These are phyloP conservation scores for Pardosa pseudoannulata DNA, from an alignment of 2,888 invertebrate genomes.

Conservation along the genomic window DNA sequence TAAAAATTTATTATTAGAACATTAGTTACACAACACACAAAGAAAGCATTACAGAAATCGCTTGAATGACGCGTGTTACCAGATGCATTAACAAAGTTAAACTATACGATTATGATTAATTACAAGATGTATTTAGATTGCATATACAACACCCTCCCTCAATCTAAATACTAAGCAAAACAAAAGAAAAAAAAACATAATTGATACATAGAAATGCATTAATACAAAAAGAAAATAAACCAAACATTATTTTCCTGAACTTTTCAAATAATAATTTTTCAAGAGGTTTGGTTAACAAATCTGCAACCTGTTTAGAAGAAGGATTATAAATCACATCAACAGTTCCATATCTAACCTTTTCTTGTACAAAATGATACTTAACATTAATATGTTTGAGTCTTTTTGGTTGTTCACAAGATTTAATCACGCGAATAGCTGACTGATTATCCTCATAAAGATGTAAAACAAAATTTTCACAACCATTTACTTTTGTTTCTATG, in stretches of 20 bases:
- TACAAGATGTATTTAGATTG: too few species aligned
- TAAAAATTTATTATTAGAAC: too few species aligned
- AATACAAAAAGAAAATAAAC: background rate
- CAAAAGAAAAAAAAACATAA: too few species aligned
- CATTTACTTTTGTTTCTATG: background rate
- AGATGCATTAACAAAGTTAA: too few species aligned
- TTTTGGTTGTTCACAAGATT: background rate
- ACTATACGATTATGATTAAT: too few species aligned
- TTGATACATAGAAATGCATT: too few species aligned
- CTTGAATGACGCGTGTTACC: too few species aligned
- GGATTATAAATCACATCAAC: background rate
- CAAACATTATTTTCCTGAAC: background rate
- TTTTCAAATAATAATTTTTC: slow-evolving; percentile 4
- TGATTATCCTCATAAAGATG: background rate
- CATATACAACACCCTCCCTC: too few species aligned
- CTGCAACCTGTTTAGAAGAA: background rate
- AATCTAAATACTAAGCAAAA: too few species aligned
- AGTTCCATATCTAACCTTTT: background rate
- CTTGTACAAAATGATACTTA: background rate
- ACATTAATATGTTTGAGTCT: background rate
- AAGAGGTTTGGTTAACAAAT: slow-evolving; percentile 1
- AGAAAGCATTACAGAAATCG: too few species aligned
- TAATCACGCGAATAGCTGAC: background rate
- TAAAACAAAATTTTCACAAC: background rate
- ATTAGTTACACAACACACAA: too few species aligned